Conservation (phyloP, 2,113 vertebrate genomes). For the Numenius arquata region DNA sequence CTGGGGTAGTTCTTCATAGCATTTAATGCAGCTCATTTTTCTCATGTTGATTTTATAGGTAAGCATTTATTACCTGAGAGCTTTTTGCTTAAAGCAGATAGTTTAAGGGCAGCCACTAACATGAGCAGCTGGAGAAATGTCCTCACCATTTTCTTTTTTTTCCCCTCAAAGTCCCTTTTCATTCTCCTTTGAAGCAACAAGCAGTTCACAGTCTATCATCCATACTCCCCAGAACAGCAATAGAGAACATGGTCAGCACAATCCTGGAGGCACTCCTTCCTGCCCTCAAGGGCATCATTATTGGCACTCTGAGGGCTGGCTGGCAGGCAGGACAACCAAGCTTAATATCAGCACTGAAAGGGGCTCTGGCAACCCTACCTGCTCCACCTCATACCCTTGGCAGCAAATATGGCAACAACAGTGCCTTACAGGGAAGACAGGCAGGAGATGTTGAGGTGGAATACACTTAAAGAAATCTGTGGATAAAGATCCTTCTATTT, state of each 20-base stretch:
- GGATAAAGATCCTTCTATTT: not conserved
- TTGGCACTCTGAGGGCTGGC: not conserved
- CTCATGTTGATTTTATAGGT: not conserved
- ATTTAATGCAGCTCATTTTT: not conserved
- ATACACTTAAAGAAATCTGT: not conserved
- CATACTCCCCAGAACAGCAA: not conserved
- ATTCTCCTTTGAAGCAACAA: not conserved
- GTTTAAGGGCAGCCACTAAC: not conserved
- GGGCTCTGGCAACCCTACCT: not conserved
- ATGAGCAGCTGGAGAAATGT: not conserved
- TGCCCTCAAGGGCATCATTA: not conserved
- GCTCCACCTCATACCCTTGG: not conserved
- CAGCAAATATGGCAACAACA: not conserved
- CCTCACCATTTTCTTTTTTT: not conserved
- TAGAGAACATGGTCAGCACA: not conserved
- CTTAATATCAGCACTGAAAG: not conserved
- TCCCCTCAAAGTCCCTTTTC: not conserved
- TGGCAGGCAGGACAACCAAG: not conserved
- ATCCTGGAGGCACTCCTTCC: not conserved
- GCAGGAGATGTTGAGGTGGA: not conserved
- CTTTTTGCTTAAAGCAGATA: not conserved
- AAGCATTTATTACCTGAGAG: not conserved
- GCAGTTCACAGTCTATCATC: not conserved
- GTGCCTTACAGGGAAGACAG: not conserved
- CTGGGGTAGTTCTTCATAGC: not conserved